Conservation (phyloP, 2,113 vertebrate species). For the Meleagris gallopavo region DNA sequence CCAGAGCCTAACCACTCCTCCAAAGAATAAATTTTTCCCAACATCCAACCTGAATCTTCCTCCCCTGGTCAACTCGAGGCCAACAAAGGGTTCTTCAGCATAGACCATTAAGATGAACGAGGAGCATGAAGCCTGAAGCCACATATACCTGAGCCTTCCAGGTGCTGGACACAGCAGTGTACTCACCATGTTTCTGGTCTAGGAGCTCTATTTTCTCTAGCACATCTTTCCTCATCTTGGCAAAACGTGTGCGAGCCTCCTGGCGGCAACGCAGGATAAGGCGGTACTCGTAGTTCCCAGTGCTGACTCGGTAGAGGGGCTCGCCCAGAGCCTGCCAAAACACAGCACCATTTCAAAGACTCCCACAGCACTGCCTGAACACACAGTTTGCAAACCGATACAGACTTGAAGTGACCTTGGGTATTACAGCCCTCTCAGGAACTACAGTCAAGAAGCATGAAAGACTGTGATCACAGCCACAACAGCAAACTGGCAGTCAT, state of each 20-base stretch:
- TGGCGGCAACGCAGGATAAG: slow-evolving; percentile 94
- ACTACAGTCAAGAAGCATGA: neutral
- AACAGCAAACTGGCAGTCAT: neutral
- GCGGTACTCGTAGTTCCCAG: slow-evolving; percentile 97
- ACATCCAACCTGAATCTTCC: too few species aligned
- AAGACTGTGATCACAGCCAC: fast-evolving
- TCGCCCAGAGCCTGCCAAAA: slow-evolving; percentile 90
- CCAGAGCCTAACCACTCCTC: too few species aligned
- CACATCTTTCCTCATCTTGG: slow-evolving; percentile 98
- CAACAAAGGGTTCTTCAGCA: neutral
- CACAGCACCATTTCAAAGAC: fast-evolving
- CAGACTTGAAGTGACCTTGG: neutral
- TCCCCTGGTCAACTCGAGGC: too few species aligned
- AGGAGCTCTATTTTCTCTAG: slow-evolving; percentile 97
- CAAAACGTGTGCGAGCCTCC: slow-evolving; percentile 93
- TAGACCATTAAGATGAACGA: neutral
- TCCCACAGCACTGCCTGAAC: neutral
- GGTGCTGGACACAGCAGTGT: neutral
- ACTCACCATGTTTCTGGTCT: slow-evolving; percentile 97
- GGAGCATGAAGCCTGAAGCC: neutral
- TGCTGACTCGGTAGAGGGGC: slow-evolving; percentile 94
- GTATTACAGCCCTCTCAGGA: neutral
- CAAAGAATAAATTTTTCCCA: too few species aligned
- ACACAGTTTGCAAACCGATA: neutral
- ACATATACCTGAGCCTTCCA: neutral